Conservation (phyloP, 92 coral and sea anemone species). For the Bergia puertoricense region DNA sequence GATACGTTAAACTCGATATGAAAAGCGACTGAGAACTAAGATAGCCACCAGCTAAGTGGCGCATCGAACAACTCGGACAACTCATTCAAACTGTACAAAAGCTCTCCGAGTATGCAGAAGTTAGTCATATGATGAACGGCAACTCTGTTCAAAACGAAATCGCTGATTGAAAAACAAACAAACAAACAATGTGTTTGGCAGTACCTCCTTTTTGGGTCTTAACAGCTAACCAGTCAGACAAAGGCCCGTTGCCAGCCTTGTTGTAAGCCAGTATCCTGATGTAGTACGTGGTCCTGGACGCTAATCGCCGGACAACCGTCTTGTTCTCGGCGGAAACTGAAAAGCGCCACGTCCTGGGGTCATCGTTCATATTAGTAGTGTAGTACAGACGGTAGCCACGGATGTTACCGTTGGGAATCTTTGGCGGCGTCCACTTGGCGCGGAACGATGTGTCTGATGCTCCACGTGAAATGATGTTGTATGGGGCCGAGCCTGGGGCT, state of each 20-base stretch:
- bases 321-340: constrained; percentile 58
- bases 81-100: no score
- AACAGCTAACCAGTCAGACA: constrained; percentile 71
- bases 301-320: constrained; percentile 55
- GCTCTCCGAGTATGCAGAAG: no score
- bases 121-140: no score
- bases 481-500: constrained; percentile 91
- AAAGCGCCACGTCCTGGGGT: constrained; percentile 61
- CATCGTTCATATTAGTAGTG: constrained; percentile 58
- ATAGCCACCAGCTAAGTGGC: no score
- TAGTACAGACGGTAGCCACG: constrained; percentile 74
- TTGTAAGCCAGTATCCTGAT: constrained; percentile 68
- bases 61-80: no score
- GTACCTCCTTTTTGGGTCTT: constrained; percentile 89
- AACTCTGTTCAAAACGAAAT: no score
- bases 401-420: constrained; percentile 74
- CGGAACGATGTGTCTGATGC: constrained; percentile 71
- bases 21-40: no score
- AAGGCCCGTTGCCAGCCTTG: constrained; percentile 76
- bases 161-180: no score
- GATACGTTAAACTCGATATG: no score
- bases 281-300: constrained; percentile 66
- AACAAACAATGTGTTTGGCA: background rate
- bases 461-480: constrained; percentile 70
- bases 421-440: constrained; percentile 89